phyloP scores from a whole-genome alignment of 2,797 vertebrate genomes.

The Sternotherus odoratus region DNA sequence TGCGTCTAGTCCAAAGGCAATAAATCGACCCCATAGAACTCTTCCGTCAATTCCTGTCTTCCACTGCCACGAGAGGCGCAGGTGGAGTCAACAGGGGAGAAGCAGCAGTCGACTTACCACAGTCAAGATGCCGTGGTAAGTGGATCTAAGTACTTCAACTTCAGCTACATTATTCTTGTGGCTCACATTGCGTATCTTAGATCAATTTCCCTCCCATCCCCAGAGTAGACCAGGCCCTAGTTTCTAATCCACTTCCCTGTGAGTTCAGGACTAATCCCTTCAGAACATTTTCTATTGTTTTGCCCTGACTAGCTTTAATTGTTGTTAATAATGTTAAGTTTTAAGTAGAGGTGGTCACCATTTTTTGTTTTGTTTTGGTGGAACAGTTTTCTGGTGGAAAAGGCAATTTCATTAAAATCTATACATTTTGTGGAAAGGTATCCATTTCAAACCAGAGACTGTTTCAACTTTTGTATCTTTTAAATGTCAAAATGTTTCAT shows the following conservation, averaged over 20 bases:
- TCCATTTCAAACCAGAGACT: not conserved
- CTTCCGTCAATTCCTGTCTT: no score
- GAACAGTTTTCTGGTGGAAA: not conserved
- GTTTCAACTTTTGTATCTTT: not conserved
- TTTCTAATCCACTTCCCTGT: slow-evolving; percentile 20
- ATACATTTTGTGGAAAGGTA: not conserved
- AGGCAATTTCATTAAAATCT: not conserved
- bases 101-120: no score
- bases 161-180: no score
- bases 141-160: no score
- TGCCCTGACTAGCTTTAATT: not conserved
- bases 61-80: no score
- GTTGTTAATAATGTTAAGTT: not conserved
- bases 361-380: not conserved
- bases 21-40: no score
- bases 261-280: not conserved
- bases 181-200: no score
- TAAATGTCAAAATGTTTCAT: not conserved
- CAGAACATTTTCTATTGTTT: slow-evolving; percentile 25
- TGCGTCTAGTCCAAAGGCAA: no score
- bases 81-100: no score
- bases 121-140: no score
- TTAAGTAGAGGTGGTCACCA: slow-evolving; percentile 12
- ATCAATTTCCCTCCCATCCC: no score
- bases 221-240: not conserved